Conservation (phyloP, 2,888 invertebrate species). For the Nomada ferruginata region DNA sequence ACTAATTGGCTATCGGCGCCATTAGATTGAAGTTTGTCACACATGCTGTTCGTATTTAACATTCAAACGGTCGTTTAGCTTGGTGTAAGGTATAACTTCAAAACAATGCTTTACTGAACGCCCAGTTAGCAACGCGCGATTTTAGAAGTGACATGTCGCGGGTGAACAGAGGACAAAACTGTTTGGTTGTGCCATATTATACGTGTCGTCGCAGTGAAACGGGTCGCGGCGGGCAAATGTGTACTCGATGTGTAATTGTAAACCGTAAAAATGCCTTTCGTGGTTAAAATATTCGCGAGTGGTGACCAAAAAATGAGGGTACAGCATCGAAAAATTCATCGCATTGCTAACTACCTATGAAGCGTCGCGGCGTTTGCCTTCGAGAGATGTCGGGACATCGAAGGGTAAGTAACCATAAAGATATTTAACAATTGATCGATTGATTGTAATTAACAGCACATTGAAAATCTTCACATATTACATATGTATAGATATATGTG, state of each 20-base stretch:
- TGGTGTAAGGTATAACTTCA: neutral
- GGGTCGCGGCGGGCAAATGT: neutral
- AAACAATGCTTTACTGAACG: conserved; percentile 27
- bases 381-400: conserved; percentile 7
- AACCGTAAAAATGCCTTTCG: neutral
- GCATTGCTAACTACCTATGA: neutral
- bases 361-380: neutral
- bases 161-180: neutral
- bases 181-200: neutral
- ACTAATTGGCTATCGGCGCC: conserved; percentile 44
- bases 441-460: conserved; percentile 41
- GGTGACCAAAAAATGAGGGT: neutral
- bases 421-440: conserved; percentile 43
- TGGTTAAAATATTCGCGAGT: neutral
- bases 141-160: conserved; percentile 5
- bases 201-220: neutral
- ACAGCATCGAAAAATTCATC: neutral
- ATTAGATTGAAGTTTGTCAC: conserved; percentile 44
- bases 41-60: conserved; percentile 41
- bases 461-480: conserved; percentile 56
- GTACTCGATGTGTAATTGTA: neutral
- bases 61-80: neutral
- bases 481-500: conserved; percentile 29
- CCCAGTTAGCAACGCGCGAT: neutral
- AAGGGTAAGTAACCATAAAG: conserved; percentile 49